phyloP scores from a whole-genome alignment of 2,113 vertebrate species.

The Oncorhynchus mykiss region DNA sequence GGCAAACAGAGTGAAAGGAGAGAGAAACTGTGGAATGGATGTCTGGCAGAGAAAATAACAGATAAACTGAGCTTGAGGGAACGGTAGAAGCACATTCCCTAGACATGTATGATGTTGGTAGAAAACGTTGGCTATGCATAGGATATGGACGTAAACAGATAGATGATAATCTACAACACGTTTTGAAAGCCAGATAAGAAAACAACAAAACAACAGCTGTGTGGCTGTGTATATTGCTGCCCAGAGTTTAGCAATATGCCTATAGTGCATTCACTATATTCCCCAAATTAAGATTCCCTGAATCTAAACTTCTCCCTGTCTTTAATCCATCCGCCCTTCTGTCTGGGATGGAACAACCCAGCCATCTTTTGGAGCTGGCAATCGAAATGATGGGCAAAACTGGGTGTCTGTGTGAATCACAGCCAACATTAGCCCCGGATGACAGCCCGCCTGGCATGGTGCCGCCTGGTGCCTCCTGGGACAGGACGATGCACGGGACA shows the following conservation, averaged over 20 bases:
- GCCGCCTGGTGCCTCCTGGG: constrained; percentile 17
- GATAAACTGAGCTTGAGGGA: not conserved
- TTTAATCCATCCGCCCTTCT: no score
- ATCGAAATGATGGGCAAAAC: constrained; percentile 53
- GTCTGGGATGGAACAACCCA: constrained; percentile 2
- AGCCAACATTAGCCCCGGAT: constrained; percentile 30
- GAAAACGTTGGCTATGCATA: no score
- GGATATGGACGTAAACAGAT: no score
- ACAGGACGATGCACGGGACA: not conserved
- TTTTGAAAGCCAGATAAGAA: no score
- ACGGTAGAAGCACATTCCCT: not conserved
- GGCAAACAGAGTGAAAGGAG: constrained; percentile 10
- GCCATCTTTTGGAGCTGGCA: constrained; percentile 31
- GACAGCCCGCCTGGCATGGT: constrained; percentile 24
- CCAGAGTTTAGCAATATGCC: no score
- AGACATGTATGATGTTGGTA: not conserved
- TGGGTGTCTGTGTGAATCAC: constrained; percentile 54
- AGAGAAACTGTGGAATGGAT: not conserved
- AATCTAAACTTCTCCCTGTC: no score
- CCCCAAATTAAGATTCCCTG: no score
- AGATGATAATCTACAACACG: no score
- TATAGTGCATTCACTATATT: no score
- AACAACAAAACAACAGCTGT: no score
- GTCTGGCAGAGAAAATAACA: not conserved
- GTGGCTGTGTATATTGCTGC: no score